Evolutionary conservation across 2,888 invertebrate species (phyloP), one percentile per base, ranked within the genome.

Genomic region (Eulithis prunata): DNA sequence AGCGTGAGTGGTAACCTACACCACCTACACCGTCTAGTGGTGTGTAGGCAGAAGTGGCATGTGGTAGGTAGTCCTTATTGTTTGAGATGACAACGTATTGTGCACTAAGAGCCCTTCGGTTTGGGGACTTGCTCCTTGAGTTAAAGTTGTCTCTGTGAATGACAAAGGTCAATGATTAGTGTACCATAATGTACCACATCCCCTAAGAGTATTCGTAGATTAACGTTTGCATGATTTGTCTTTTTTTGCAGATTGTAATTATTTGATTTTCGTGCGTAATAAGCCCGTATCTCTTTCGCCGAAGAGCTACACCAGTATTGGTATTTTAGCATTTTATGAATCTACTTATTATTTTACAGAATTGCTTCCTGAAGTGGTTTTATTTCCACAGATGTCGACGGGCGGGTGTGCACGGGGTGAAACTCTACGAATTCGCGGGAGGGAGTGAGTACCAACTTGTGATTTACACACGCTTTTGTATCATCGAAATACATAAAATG

Each of bases 311-410:
- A 32, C 32, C 32, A 32, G 4, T 6, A 6, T 4, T 32, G 6
- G 4, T 32, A 32, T 32, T 32, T 32, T 32, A 3, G 6, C 32
- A 32, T 0, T 2, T 32, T 6, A 32, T 32, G 32, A 32, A 32
- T 3, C 32, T 6, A 32, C 21, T 21, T 21, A 21, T 21, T 21
- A 21, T 21, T 21, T 21, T 21, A 21, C 21, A 21, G 2, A 1
- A 2, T 21, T 21, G 21, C n/a, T 53, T 65, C 36, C 51, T 56
- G 32, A 65, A 57, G 41, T 65, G 64, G 49, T 69, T 68, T 65
- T 57, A 60, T 60, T 64, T 57, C 21, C 53, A 38, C 78, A 80
- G 79, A 75, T 80, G 78, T 71, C 75, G 72, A 46, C 68, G 73
- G 12, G 59, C 66, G 56, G 73, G 66, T 28, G 69, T 62, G 41